These are phyloP conservation scores for Xenus cinereus DNA, from an alignment of 2,113 vertebrate species.

Conservation along the genomic window DNA sequence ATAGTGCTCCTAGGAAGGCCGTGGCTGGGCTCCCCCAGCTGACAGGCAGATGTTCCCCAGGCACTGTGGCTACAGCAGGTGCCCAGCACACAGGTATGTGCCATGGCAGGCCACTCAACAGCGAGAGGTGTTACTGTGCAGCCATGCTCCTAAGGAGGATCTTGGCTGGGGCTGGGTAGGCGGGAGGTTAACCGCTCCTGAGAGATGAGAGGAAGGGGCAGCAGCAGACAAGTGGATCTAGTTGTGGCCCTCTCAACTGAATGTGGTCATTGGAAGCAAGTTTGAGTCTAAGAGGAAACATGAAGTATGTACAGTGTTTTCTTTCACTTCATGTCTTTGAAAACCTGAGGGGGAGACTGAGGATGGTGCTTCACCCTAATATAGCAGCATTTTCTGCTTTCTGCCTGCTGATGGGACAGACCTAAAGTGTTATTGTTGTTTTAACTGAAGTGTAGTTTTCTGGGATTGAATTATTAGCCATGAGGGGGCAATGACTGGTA, in stretches of 20 bases:
- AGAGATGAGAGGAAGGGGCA: rapidly evolving
- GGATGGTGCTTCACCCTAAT: not conserved
- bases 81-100: rapidly evolving
- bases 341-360: not conserved
- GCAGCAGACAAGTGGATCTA: rapidly evolving
- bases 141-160: rapidly evolving
- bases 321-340: not conserved
- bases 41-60: rapidly evolving
- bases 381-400: not conserved
- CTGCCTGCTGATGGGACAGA: not conserved
- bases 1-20: not conserved
- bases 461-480: not conserved
- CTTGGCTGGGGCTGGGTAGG: not conserved
- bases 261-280: not conserved
- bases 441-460: not conserved
- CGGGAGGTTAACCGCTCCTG: rapidly evolving
- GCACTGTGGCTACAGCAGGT: not conserved
- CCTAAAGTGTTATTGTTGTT: not conserved
- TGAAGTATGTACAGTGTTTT: not conserved
- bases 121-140: not conserved
- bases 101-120: too few relatives aligned
- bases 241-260: not conserved
- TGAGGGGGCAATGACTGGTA: not conserved
- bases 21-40: rapidly evolving
- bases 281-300: not conserved